Conservation (phyloP, 2,888 invertebrate genomes). For the Omphaloscelis lunosa region DNA sequence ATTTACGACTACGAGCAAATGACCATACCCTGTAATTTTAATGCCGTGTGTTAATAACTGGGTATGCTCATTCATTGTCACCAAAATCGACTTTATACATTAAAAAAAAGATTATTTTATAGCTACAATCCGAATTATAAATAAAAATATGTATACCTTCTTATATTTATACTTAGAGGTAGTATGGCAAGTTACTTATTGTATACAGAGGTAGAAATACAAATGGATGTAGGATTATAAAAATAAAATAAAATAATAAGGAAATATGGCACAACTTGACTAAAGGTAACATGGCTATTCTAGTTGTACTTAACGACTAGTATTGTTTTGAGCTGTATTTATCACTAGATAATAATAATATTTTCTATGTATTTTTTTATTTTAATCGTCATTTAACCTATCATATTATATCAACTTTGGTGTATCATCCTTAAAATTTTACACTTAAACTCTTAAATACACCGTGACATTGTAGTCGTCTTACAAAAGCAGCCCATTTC, state of each 20-base stretch:
- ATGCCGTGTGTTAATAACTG: too few species aligned
- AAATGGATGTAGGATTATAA: background rate
- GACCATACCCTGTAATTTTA: too few species aligned
- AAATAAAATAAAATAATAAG: background rate
- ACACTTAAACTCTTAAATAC: background rate
- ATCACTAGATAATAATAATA: too few species aligned
- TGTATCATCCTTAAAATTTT: slow-evolving; percentile 13
- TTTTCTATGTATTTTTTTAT: too few species aligned
- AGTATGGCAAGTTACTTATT: background rate
- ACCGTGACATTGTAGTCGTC: too few species aligned
- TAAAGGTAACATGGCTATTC: background rate
- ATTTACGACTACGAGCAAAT: too few species aligned
- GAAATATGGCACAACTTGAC: slow-evolving; percentile 15
- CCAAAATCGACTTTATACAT: too few species aligned
- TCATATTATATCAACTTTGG: background rate
- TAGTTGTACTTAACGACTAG: background rate
- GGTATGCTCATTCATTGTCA: too few species aligned
- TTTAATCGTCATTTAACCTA: slow-evolving; percentile 14
- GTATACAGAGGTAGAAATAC: background rate
- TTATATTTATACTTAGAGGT: background rate
- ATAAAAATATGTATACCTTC: background rate
- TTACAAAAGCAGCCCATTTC: too few species aligned
- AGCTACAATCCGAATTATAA: too few species aligned
- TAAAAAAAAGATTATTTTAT: too few species aligned
- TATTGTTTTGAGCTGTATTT: background rate